Percentiles rank a stretch among this genome's conserved stretches.
These are phyloP conservation scores for Melanotaenia nigrans DNA, from an alignment of 2,797 vertebrate genomes.

Conservation along the genomic window DNA sequence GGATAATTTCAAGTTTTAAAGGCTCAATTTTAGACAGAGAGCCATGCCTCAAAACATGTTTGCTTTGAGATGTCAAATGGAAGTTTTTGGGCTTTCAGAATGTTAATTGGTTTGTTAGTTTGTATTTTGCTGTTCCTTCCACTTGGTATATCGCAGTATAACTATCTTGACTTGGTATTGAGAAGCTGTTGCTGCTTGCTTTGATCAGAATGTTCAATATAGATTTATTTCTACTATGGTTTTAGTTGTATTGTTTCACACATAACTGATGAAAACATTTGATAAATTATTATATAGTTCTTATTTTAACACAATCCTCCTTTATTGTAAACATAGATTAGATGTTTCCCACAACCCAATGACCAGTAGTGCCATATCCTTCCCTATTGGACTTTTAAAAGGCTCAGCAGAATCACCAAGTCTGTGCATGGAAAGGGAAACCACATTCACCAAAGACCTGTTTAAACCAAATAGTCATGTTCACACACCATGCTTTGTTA, in stretches of 20 bases:
- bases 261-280: too few relatives aligned
- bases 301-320: background rate
- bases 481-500: background rate
- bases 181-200: constrained; percentile 39
- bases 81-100: constrained; percentile 48
- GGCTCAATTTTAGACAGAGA: constrained; percentile 38
- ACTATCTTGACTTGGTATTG: constrained; percentile 61
- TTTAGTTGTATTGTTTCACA: constrained; percentile 3
- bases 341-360: background rate
- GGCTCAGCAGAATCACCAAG: background rate
- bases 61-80: constrained; percentile 32
- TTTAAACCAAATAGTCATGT: constrained; percentile 20
- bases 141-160: constrained; percentile 39
- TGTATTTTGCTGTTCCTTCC: constrained; percentile 51
- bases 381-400: background rate
- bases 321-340: background rate
- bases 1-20: constrained; percentile 43
- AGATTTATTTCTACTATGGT: background rate
- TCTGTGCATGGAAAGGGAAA: constrained; percentile 1
- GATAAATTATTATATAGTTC: background rate
- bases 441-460: constrained; percentile 29
- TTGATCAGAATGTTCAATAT: constrained; percentile 18
- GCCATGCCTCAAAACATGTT: constrained; percentile 26
- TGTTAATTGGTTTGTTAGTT: constrained; percentile 68
- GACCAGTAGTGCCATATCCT: background rate